phyloP scores from a whole-genome alignment of 2,888 invertebrate species.

The Chromoteleia sp. region DNA sequence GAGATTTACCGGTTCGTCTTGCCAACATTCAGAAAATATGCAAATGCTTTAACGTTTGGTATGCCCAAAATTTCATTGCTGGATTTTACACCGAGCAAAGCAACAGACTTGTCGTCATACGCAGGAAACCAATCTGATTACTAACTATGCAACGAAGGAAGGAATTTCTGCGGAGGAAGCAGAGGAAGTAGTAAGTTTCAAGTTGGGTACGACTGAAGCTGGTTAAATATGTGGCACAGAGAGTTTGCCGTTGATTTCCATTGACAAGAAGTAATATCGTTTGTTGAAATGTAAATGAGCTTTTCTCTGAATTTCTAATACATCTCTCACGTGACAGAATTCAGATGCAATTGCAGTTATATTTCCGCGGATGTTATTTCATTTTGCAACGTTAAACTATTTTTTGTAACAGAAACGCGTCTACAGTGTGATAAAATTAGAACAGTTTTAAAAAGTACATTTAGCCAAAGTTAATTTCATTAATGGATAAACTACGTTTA shows the following conservation, averaged over 20 bases:
- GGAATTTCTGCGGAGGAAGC: slow-evolving; percentile 60
- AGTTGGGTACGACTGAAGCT: slow-evolving; percentile 57
- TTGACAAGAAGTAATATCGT: slow-evolving; percentile 78
- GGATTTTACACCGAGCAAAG: slow-evolving; percentile 40
- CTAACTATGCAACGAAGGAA: slow-evolving; percentile 58
- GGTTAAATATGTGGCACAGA: slow-evolving; percentile 63
- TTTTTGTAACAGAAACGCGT: not conserved
- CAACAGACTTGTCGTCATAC: slow-evolving; percentile 58
- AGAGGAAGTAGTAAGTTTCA: slow-evolving; percentile 66
- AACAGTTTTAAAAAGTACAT: no score
- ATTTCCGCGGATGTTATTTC: slow-evolving; percentile 20
- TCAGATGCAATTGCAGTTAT: slow-evolving; percentile 44
- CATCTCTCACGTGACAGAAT: slow-evolving; percentile 55
- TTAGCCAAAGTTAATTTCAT: no score
- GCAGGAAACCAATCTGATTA: slow-evolving; percentile 68
- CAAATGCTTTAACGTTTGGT: slow-evolving; percentile 50
- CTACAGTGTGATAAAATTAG: not conserved
- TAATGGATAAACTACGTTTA: no score
- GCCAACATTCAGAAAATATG: slow-evolving; percentile 33
- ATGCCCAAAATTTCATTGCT: slow-evolving; percentile 43
- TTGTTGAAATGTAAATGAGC: slow-evolving; percentile 79
- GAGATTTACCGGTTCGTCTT: slow-evolving; percentile 8
- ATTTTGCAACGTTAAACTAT: slow-evolving; percentile 16
- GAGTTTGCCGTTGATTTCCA: slow-evolving; percentile 76
- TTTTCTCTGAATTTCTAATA: slow-evolving; percentile 75